Evolutionary conservation across 2,113 vertebrate genomes (phyloP).

Genomic region (Carlito syrichta): DNA sequence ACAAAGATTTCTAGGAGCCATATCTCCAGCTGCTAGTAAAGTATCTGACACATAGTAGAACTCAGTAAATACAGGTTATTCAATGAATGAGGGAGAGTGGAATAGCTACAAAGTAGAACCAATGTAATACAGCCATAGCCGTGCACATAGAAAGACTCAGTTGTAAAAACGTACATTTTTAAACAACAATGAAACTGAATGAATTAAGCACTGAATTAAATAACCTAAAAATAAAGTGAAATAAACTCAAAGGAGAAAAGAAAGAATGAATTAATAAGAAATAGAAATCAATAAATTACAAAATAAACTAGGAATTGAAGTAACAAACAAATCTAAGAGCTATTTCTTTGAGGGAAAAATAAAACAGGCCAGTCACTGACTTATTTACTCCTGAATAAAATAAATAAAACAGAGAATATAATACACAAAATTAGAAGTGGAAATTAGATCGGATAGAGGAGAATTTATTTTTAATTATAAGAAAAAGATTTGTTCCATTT

Average conservation of each 20-base stretch:
- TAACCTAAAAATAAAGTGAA: constrained; percentile 27
- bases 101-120: background rate
- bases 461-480: background rate
- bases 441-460: background rate
- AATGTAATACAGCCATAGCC: background rate
- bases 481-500: background rate
- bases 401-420: background rate
- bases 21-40: background rate
- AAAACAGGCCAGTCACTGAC: background rate
- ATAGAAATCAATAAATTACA: constrained; percentile 2
- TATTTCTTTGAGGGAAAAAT: constrained; percentile 23
- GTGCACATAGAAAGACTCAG: background rate
- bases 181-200: constrained; percentile 15
- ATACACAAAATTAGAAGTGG: constrained; percentile 5
- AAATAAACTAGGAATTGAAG: constrained; percentile 1
- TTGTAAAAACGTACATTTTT: background rate
- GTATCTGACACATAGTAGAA: background rate
- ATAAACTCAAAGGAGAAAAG: background rate
- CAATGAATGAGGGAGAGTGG: background rate
- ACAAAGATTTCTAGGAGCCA: background rate
- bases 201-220: constrained; percentile 1
- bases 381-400: constrained; percentile 17
- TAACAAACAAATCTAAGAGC: constrained; percentile 14
- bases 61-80: background rate
- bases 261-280: background rate